Evolutionary conservation across 2,888 invertebrate genomes (phyloP).

Genomic region (Volucella inflata): DNA sequence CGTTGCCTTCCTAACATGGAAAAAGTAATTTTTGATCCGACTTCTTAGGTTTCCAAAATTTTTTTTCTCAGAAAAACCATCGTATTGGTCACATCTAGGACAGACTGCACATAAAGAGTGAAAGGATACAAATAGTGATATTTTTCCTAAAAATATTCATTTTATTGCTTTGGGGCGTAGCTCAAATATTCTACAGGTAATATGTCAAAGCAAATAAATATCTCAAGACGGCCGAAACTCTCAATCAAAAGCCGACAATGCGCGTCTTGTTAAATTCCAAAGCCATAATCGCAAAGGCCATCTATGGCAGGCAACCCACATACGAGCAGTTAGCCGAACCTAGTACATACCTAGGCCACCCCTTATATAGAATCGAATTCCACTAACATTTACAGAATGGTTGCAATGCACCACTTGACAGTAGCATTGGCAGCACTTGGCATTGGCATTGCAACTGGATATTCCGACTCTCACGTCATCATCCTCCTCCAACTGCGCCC

Average conservation of each 20-base stretch:
- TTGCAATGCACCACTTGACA: constrained; percentile 51
- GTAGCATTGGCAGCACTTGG: constrained; percentile 66
- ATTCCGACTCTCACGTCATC: constrained; percentile 56
- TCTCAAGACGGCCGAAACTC: not conserved
- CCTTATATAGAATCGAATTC: constrained; percentile 55
- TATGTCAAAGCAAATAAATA: not conserved
- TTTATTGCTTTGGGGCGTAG: too few relatives aligned
- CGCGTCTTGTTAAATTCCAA: constrained; percentile 49
- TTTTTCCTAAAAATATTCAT: too few relatives aligned
- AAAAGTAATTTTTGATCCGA: too few relatives aligned
- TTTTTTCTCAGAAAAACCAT: too few relatives aligned
- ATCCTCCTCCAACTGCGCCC: constrained; percentile 57
- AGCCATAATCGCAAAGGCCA: constrained; percentile 45
- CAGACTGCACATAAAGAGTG: too few relatives aligned
- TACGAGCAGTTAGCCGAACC: constrained; percentile 31
- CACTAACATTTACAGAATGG: constrained; percentile 63
- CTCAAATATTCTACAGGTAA: too few relatives aligned
- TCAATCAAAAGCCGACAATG: constrained; percentile 27
- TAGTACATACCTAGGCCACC: constrained; percentile 47
- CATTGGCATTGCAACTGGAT: constrained; percentile 24
- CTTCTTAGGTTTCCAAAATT: too few relatives aligned
- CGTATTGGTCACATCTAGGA: too few relatives aligned
- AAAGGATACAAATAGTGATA: too few relatives aligned
- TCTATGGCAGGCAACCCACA: constrained; percentile 55
- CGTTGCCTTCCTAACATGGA: too few relatives aligned